A percentile compares a stretch with the other conserved stretches of the same genome.
Conservation (phyloP, 1,140 invertebrate genomes). For the Bicyclus anynana region DNA sequence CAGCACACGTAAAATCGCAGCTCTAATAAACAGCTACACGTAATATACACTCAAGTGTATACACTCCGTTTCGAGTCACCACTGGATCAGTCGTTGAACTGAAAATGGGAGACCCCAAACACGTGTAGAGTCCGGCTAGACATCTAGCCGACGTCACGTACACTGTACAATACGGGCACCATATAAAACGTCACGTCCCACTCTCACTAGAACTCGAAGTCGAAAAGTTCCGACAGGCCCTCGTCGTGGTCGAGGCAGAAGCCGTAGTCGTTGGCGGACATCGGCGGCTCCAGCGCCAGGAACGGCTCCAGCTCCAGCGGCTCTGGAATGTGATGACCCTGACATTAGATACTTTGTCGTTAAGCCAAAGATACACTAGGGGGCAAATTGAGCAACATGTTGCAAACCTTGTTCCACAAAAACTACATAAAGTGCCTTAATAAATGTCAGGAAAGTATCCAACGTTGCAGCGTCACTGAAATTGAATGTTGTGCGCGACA, state of each 20-base stretch:
- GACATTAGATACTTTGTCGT: not conserved
- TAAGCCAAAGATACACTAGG: no score
- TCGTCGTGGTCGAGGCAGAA: conserved; percentile 90
- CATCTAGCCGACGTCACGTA: conserved; percentile 6
- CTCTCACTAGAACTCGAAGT: conserved; percentile 78
- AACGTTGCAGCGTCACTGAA: no score
- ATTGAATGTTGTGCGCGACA: no score
- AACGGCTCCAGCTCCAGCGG: conserved; percentile 81
- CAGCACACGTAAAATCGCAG: conserved; percentile 1
- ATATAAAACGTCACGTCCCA: conserved; percentile 16
- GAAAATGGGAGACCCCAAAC: no score
- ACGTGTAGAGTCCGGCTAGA: not conserved
- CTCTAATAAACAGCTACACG: not conserved
- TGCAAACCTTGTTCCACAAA: no score
- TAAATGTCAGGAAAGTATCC: no score
- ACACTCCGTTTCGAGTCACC: no score
- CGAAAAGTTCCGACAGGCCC: conserved; percentile 92
- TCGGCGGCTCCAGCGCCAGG: conserved; percentile 87
- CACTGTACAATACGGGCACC: conserved; percentile 16
- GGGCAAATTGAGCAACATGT: no score
- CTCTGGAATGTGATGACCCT: conserved; percentile 46
- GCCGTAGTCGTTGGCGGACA: conserved; percentile 89
- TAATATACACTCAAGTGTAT: no score
- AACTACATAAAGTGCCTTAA: no score
- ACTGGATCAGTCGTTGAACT: no score